Evolutionary conservation across 2,113 vertebrate genomes (phyloP).

Genomic region (Lathamus discolor): DNA sequence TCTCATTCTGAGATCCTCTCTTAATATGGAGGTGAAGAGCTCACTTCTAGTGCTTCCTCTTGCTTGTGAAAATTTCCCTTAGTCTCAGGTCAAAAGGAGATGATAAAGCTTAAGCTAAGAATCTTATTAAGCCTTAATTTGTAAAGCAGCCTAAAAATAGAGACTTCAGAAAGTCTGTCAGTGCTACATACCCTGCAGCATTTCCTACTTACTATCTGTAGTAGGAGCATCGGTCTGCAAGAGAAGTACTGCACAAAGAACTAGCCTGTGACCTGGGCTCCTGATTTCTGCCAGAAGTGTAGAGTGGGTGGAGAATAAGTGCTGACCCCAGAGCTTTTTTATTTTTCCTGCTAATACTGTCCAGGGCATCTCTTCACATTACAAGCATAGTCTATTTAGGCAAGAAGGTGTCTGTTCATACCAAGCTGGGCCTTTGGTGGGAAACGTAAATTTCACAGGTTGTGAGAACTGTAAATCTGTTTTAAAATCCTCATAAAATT

Average conservation of each 20-base stretch:
- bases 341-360: neutral
- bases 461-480: neutral
- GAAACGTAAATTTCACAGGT: neutral
- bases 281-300: neutral
- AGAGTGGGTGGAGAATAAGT: neutral
- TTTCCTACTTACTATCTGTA: neutral
- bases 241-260: neutral
- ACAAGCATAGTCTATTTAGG: neutral
- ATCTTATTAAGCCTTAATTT: neutral
- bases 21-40: neutral
- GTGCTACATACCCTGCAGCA: neutral
- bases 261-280: neutral
- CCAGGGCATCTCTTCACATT: neutral
- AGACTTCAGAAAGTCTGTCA: neutral
- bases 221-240: neutral
- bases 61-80: neutral
- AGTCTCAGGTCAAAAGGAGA: neutral
- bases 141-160: neutral
- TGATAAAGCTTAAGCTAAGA: neutral
- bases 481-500: neutral
- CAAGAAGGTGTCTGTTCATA: neutral
- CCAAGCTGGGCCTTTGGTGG: neutral
- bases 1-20: neutral
- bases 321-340: neutral
- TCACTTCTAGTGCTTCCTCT: neutral